Percentiles rank a stretch among this genome's conserved stretches.
phyloP scores from a whole-genome alignment of 1,140 invertebrate species.

The Eulimnadia texana region DNA sequence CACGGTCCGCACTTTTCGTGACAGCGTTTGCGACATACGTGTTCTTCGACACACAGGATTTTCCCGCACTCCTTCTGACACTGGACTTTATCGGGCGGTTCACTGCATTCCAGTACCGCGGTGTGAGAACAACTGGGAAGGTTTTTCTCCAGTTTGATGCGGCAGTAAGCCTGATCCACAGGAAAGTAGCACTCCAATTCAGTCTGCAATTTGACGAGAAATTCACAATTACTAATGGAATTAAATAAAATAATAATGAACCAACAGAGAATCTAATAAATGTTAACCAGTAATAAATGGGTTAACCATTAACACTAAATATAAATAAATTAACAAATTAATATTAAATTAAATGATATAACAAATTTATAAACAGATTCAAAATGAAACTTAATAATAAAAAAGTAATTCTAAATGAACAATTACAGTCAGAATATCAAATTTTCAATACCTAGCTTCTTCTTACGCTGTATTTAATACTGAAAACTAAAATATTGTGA shows the following conservation, averaged over 20 bases:
- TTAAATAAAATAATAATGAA: too few species aligned
- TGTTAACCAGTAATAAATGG: too few species aligned
- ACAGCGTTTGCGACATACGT: constrained; percentile 34
- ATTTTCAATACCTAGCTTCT: too few species aligned
- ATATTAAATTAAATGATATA: too few species aligned
- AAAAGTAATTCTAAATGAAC: too few species aligned
- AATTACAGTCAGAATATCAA: too few species aligned
- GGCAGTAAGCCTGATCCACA: neutral
- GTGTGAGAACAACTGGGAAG: constrained; percentile 6
- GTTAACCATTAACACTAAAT: too few species aligned
- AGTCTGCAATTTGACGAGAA: neutral
- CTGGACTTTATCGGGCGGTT: neutral
- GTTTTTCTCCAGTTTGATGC: neutral
- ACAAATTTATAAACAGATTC: too few species aligned
- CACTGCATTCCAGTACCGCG: neutral
- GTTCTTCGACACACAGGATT: constrained; percentile 26
- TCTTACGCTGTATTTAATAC: too few species aligned
- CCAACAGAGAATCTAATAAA: neutral
- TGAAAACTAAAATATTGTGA: too few species aligned
- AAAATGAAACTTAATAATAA: too few species aligned
- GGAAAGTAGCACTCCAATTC: neutral
- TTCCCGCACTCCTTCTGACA: constrained; percentile 5
- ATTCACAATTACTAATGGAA: neutral
- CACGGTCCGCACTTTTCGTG: constrained; percentile 32
- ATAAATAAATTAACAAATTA: too few species aligned